These are phyloP conservation scores for Nyctereutes procyonoides DNA, from an alignment of 2,113 vertebrate species.

Conservation along the genomic window DNA sequence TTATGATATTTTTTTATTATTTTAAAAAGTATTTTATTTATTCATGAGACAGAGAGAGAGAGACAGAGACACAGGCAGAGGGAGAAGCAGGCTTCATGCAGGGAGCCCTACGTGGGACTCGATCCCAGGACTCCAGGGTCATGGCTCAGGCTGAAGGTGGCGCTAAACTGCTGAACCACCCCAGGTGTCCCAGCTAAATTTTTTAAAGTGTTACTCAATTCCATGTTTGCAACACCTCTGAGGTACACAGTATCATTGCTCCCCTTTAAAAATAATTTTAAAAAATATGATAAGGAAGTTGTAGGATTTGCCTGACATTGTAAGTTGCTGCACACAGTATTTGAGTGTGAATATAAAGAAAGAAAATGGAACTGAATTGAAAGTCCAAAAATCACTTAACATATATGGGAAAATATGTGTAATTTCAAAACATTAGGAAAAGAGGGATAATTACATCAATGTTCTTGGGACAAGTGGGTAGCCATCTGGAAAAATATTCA, in stretches of 20 bases:
- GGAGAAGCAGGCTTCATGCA: no score
- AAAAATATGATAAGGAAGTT: conserved; percentile 4
- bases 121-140: no score
- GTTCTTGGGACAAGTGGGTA: not conserved
- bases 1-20: not conserved
- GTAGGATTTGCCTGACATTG: not conserved
- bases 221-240: not conserved
- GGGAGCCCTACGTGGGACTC: no score
- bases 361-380: not conserved
- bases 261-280: not conserved
- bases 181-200: not conserved
- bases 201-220: not conserved
- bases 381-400: not conserved
- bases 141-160: no score
- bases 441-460: not conserved
- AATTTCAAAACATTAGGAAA: not conserved
- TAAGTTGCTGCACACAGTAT: not conserved
- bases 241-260: not conserved
- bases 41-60: no score
- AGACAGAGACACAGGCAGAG: no score
- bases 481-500: not conserved
- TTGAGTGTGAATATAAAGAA: not conserved
- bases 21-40: no score
- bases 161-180: no score
- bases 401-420: not conserved